Evolutionary conservation across 2,113 vertebrate species (phyloP), one percentile per base, ranked within the genome.

Genomic region (Zosterops hypoxanthus): DNA sequence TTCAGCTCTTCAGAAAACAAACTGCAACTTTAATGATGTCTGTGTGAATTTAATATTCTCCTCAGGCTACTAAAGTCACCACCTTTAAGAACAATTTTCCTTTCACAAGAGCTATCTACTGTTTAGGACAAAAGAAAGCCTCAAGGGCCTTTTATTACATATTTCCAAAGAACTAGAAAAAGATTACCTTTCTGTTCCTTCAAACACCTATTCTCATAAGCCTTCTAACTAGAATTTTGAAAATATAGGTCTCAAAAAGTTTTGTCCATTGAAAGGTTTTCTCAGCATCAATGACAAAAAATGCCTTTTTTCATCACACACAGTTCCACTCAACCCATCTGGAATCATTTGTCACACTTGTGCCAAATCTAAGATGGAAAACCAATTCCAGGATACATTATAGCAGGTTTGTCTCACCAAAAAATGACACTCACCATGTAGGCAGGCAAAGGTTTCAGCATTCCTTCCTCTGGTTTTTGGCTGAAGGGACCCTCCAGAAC

Each of bases 401-500:
- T 34, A 70, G 36, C 36, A 63, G 60, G 18, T 53, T 19, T 79
- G 12, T 22, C 34, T 31, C 83, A 52, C 7, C 42, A 68, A 86
- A 44, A 66, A 92, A 64, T 23, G n/a, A 29, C 11, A 95, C 96
- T 79, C 97, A 99, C 99, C 99, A 99, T 99, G 91, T 99, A 99
- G 0, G 98, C 97, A 33, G 99, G 99, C 20, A 99, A 95, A 16
- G 97, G 96, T 94, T 98, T 99, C 60, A 99, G 98, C 11, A 36
- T 95, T 33, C 99, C 99, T 3, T 97, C 95, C 41, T 99, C 98
- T 23, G 99, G 99, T 89, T 98, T 99, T 70, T 97, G 96, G 21
- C 90, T 97, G 82, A 99, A 99, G 12, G 99, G 99, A 7, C 98
- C 98, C 42, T 99, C 98, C 26, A 99, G 97, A 14, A 98, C 83